These are phyloP conservation scores for Plodia interpunctella DNA, from an alignment of 1,140 invertebrate genomes.

Conservation along the genomic window DNA sequence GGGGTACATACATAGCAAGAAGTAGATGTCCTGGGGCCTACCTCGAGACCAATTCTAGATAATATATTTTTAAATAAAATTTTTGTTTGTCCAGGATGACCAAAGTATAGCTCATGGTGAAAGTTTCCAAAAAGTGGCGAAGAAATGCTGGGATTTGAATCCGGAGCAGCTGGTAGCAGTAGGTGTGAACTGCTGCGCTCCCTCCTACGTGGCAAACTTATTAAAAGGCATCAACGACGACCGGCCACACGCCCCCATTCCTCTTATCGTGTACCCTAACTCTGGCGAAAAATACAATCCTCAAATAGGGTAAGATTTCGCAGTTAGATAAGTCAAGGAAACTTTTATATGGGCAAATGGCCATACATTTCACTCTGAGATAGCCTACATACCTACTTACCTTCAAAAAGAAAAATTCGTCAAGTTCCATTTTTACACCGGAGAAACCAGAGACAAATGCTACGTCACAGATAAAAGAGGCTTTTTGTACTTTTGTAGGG, in stretches of 20 bases:
- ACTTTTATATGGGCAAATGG: slow-evolving; percentile 14
- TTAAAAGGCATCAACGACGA: slow-evolving; percentile 78
- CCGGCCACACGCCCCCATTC: slow-evolving; percentile 73
- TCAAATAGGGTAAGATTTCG: slow-evolving; percentile 74
- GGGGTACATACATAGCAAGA: too few relatives aligned
- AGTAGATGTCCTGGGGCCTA: too few relatives aligned
- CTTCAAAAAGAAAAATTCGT: background rate
- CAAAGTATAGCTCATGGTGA: slow-evolving; percentile 85
- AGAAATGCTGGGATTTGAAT: slow-evolving; percentile 80
- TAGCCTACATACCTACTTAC: background rate
- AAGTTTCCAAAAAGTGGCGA: slow-evolving; percentile 80
- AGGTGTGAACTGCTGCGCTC: slow-evolving; percentile 90
- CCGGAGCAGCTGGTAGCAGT: slow-evolving; percentile 85
- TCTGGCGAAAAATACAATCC: slow-evolving; percentile 84
- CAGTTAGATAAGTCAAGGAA: slow-evolving; percentile 22
- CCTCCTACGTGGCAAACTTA: slow-evolving; percentile 76
- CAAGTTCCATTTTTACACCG: background rate
- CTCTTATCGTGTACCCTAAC: slow-evolving; percentile 88
- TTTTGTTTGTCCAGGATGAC: slow-evolving; percentile 76
- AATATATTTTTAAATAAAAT: background rate
- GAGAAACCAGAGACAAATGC: background rate
- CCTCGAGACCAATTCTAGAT: too few relatives aligned
- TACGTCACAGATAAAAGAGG: background rate
- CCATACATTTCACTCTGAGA: slow-evolving; percentile 13
- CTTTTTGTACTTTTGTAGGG: background rate